A percentile compares a stretch with the other conserved stretches of the same genome.
These are phyloP conservation scores for Coleophora deauratella DNA, from an alignment of 2,888 invertebrate species.

Conservation along the genomic window DNA sequence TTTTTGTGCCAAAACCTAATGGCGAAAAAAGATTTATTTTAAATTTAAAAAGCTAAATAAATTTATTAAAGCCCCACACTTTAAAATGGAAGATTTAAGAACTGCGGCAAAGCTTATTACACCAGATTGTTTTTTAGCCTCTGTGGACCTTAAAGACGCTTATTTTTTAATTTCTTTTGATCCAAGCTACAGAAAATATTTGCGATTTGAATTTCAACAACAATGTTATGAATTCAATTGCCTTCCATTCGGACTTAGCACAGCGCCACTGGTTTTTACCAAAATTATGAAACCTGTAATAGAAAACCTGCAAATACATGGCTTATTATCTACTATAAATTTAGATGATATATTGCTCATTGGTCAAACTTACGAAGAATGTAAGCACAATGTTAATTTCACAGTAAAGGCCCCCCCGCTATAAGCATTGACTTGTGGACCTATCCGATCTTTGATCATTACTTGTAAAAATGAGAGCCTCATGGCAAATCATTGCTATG, in stretches of 20 bases:
- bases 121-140: constrained; percentile 8
- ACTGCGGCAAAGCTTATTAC: constrained; percentile 12
- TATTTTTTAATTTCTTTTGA: neutral
- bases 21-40: constrained; percentile 13
- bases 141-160: constrained; percentile 1
- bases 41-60: constrained; percentile 14
- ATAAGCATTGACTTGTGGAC: no score
- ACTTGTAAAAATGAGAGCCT: no score
- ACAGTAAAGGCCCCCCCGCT: no score
- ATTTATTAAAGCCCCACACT: constrained; percentile 10
- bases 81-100: constrained; percentile 17
- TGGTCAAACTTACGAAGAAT: neutral
- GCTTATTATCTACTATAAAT: neutral
- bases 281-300: constrained; percentile 9
- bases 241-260: constrained; percentile 8
- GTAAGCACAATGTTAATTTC: neutral
- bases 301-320: neutral
- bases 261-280: constrained; percentile 6
- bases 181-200: neutral
- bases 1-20: constrained; percentile 12
- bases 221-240: constrained; percentile 9
- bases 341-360: constrained; percentile 2
- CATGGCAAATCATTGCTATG: no score
- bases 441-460: no score
- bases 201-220: constrained; percentile 3